Evolutionary conservation across 2,113 vertebrate genomes (phyloP).

Genomic region (Triplophysa dalaica): DNA sequence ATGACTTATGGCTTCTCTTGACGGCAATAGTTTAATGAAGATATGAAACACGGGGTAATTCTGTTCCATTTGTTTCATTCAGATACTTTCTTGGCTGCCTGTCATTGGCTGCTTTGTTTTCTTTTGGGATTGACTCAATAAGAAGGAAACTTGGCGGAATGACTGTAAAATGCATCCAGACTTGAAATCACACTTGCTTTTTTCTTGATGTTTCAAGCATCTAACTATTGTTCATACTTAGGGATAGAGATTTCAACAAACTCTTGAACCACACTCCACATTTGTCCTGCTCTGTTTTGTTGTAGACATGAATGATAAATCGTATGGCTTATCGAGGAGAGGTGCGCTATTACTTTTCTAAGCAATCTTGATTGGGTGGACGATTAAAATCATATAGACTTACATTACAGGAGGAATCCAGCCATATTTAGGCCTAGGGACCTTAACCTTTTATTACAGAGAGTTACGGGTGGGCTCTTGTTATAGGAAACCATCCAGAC

Average conservation of each 20-base stretch:
- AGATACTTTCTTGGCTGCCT: background rate
- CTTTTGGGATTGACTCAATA: background rate
- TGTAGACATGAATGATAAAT: background rate
- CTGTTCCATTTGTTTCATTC: conserved; percentile 14
- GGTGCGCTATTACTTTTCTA: background rate
- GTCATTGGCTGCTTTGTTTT: conserved; percentile 12
- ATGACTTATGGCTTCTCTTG: conserved; percentile 6
- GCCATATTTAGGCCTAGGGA: too few relatives aligned
- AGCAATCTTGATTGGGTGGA: too few relatives aligned
- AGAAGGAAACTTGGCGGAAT: background rate
- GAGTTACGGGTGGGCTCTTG: background rate
- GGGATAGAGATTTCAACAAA: background rate
- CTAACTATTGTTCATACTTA: background rate
- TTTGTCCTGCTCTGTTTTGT: background rate
- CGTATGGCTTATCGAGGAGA: background rate
- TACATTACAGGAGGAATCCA: too few relatives aligned
- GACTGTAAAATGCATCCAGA: background rate
- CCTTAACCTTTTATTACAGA: too few relatives aligned
- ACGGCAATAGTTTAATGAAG: conserved; percentile 9
- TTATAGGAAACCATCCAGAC: background rate
- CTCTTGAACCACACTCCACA: background rate
- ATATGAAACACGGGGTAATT: background rate
- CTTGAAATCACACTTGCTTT: conserved; percentile 1
- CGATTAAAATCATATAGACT: too few relatives aligned
- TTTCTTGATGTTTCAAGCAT: background rate